phyloP scores from a whole-genome alignment of 2,888 invertebrate genomes.

The Hirtodrosophila duncani region DNA sequence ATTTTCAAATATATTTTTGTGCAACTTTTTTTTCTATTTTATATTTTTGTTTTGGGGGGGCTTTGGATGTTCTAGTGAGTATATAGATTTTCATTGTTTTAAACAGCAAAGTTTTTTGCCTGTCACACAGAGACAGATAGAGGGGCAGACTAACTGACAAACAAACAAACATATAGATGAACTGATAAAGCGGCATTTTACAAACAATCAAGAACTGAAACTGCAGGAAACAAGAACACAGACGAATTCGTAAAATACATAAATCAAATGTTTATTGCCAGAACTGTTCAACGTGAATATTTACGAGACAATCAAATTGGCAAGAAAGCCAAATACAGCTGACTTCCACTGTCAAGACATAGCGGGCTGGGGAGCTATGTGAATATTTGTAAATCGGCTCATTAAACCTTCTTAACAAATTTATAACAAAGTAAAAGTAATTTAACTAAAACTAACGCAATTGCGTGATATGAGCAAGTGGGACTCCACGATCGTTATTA shows the following conservation, averaged over 20 bases:
- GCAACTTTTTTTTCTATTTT: slow-evolving; percentile 13
- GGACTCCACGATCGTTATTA: no score
- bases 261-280: slow-evolving; percentile 50
- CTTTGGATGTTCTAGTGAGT: slow-evolving; percentile 4
- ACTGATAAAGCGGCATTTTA: slow-evolving; percentile 36
- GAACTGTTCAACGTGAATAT: slow-evolving; percentile 43
- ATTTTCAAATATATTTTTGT: slow-evolving; percentile 65
- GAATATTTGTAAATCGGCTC: no score
- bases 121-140: slow-evolving; percentile 14
- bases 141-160: slow-evolving; percentile 2
- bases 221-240: slow-evolving; percentile 8
- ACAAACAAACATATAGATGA: slow-evolving; percentile 22
- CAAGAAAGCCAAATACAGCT: neutral
- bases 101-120: slow-evolving; percentile 17
- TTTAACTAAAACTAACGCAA: no score
- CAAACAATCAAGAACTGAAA: slow-evolving; percentile 29
- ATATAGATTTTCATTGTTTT: slow-evolving; percentile 20
- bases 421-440: no score
- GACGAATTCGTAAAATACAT: slow-evolving; percentile 17
- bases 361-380: no score
- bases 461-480: no score
- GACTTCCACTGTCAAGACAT: no score
- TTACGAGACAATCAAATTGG: slow-evolving; percentile 35
- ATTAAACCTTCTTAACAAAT: no score
- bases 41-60: slow-evolving; percentile 3